Evolutionary conservation across 2,797 vertebrate species (phyloP), one percentile per base, ranked within the genome.

Genomic region (Xenentodon cancila): DNA sequence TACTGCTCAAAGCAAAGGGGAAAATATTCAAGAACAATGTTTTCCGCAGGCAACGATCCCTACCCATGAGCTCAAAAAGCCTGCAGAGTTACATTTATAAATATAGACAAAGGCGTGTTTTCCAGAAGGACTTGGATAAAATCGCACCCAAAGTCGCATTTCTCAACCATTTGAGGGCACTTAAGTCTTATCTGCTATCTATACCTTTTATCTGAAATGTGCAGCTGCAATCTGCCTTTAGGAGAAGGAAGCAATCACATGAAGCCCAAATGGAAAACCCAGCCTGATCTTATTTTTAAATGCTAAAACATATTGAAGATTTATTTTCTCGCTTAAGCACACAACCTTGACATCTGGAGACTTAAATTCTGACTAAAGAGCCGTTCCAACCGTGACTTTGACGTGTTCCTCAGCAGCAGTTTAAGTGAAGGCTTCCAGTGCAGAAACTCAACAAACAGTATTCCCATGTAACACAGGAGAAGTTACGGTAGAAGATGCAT

Each of bases 191-290:
- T 76, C 75, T 55, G 53, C 65, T 55, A 84, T 84, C 75, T 64
- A 46, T 73, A 51, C 30, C 54, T 44, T 59, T 80, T 65, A 85
- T 77, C 77, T 44, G 70, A 77, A 57, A 79, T 74, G 67, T 68
- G 53, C 70, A 79, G 80, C 76, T 69, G 62, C 49, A 62, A 16
- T 1, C 19, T 15, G 49, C 42, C 45, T 54, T 65, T 9, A 42
- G 51, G 53, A 74, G 83, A 82, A 83, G 61, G 73, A 77, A 62
- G 77, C 61, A 85, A 87, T 85, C 76, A 59, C 67, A 80, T 59
- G 6, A 13, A 67, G 63, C 57, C 59, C 56, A 71, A 83, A 82
- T 75, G 81, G 69, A 76, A 69, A 53, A 27, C 9, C 32, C 32
- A 34, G 2, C 9, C 7, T 37, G 34, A 13, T 37, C 2, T 11